Evolutionary conservation across 1,140 invertebrate species (phyloP), one percentile per base, ranked within the genome.

Genomic region (Musca vetustissima): DNA sequence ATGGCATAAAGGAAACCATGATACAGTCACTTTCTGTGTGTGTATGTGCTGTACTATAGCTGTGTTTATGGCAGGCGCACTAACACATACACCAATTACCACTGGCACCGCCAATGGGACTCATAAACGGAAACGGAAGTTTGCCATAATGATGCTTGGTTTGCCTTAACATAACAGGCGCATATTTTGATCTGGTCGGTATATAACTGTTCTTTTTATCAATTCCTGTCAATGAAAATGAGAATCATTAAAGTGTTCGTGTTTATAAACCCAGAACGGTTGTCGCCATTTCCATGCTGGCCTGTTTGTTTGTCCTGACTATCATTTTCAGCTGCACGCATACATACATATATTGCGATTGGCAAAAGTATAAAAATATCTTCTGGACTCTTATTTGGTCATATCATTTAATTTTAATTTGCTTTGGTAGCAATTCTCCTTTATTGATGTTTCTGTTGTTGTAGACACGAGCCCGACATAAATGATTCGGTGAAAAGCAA

Each of bases 71-170:
- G 28, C 13, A 61, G n/a, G 13, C 28, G 36, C n/a, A 59, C 55
- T n/a, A n/a, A 59, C 28, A 15, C 48, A 19, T 28, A 47, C 47
- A 49, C n/a, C n/a, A 50, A 50, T 49, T 50, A n/a, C 49, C 64
- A 11, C 14, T 32, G 24, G 48, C 49, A 24, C 64, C 32, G 52
- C 64, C 49, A 66, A 32, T 53, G 64, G 48, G 64, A 66, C 52
- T 66, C 64, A 32, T 28, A 53, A 69, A 52, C 57, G 67, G 67
- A 69, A 69, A 69, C 67, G 67, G 67, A 69, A 69, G 61, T 59
- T 48, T 64, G 48, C 57, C 47, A 52, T 69, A 69, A 69, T 69
- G 67, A 68, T 59, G 25, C 15, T 19, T 50, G 32, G 48, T 61
- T 61, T 61, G 28, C 28, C 28, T 28, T 8, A 28, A 59, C 55